A percentile compares a stretch with the other conserved stretches of the same genome.
phyloP scores from a whole-genome alignment of 2,113 vertebrate species.

The Strigops habroptila region DNA sequence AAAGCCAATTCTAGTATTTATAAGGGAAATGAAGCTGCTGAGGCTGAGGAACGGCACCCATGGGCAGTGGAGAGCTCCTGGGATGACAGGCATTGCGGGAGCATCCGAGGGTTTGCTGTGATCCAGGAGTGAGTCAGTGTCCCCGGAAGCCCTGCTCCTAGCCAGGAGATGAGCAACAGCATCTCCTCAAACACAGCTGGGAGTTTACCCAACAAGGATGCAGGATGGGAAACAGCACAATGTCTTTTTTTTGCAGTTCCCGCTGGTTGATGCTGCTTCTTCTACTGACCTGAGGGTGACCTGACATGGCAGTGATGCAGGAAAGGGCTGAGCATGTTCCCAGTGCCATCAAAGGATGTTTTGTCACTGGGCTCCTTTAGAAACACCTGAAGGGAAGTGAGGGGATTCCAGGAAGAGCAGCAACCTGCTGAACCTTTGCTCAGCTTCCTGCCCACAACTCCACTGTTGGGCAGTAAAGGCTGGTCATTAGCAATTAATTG shows the following conservation, averaged over 20 bases:
- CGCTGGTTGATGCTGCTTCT: not conserved
- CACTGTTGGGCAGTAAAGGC: not conserved
- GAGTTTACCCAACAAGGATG: not conserved
- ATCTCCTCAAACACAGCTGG: not conserved
- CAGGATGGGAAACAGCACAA: fast-evolving
- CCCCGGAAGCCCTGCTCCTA: not conserved
- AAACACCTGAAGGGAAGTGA: not conserved
- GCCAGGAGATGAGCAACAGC: not conserved
- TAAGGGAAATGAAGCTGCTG: not conserved
- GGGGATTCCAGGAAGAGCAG: not conserved
- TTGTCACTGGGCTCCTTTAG: not conserved
- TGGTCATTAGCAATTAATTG: not conserved
- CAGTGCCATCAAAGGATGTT: not conserved
- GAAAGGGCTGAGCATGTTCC: not conserved
- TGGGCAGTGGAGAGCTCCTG: not conserved
- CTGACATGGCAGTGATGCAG: not conserved
- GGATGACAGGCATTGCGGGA: fast-evolving
- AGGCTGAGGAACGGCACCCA: fast-evolving
- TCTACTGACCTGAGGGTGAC: not conserved
- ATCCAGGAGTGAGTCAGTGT: not conserved
- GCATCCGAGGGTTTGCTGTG: not conserved
- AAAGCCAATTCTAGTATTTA: not conserved
- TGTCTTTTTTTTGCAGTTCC: not conserved
- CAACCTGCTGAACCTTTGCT: not conserved
- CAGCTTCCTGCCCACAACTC: not conserved